Evolutionary conservation across 2,888 invertebrate genomes (phyloP).

Genomic region (Pristionchus japonicus): DNA sequence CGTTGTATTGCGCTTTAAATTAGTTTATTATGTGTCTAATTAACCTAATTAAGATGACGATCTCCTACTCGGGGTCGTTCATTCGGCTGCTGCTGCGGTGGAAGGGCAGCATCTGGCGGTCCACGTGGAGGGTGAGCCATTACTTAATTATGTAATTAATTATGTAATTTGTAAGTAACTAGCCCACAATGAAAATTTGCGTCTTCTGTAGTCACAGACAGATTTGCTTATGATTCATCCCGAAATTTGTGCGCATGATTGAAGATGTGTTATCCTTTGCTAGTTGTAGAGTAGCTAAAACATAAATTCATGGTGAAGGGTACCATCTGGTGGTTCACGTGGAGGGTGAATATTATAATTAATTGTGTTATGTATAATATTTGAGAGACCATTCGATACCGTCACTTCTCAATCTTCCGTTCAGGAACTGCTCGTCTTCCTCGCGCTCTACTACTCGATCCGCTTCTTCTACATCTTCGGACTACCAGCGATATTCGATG

Average conservation of each 20-base stretch:
- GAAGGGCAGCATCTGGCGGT: slow-evolving; percentile 67
- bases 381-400: neutral
- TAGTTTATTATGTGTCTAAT: neutral
- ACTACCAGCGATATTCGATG: slow-evolving; percentile 53
- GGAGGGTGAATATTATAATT: no score
- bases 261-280: no score
- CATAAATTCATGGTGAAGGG: no score
- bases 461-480: slow-evolving; percentile 56
- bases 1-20: neutral
- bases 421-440: slow-evolving; percentile 56
- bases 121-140: slow-evolving; percentile 50
- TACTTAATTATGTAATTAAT: neutral
- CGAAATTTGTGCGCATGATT: no score
- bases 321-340: no score
- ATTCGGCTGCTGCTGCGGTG: slow-evolving; percentile 62
- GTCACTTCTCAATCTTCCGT: neutral
- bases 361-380: no score
- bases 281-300: no score
- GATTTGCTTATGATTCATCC: no score
- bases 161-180: neutral
- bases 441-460: slow-evolving; percentile 58
- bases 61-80: slow-evolving; percentile 65
- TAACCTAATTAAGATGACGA: slow-evolving; percentile 56
- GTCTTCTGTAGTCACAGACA: no score
- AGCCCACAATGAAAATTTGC: no score